These are phyloP conservation scores for Troides aeacus DNA, from an alignment of 2,888 invertebrate genomes.

Conservation along the genomic window DNA sequence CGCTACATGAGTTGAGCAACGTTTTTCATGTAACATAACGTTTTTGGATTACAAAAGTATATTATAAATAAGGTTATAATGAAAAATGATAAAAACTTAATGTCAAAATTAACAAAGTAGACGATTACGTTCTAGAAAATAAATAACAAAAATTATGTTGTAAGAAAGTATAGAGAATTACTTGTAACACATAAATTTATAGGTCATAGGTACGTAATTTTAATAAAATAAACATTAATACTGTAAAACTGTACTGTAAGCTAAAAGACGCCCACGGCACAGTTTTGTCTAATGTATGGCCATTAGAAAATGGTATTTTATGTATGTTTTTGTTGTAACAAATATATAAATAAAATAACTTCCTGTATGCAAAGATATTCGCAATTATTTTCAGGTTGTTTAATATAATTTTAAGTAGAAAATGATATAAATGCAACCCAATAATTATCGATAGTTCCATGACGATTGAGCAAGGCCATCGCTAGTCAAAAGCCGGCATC, in stretches of 20 bases:
- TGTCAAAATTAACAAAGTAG: too few relatives aligned
- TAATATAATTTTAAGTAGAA: neutral
- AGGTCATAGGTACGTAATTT: too few relatives aligned
- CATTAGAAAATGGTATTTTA: too few relatives aligned
- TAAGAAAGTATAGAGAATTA: too few relatives aligned
- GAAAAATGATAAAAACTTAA: neutral
- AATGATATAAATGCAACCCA: neutral
- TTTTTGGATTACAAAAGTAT: neutral
- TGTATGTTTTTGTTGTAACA: too few relatives aligned
- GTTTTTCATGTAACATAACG: neutral
- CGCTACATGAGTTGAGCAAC: slow-evolving; percentile 23
- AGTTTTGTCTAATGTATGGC: too few relatives aligned
- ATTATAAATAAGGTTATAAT: neutral
- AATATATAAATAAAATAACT: neutral
- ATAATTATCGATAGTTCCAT: slow-evolving; percentile 17
- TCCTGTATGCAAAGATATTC: neutral
- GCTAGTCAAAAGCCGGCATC: slow-evolving; percentile 66
- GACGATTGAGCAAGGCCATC: slow-evolving; percentile 51
- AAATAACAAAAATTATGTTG: too few relatives aligned
- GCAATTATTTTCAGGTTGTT: neutral
- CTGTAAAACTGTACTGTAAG: too few relatives aligned
- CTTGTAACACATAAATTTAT: too few relatives aligned
- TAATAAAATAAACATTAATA: too few relatives aligned
- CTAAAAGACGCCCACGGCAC: too few relatives aligned
- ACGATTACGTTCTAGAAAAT: too few relatives aligned